These are phyloP conservation scores for Acleris emargana DNA, from an alignment of 2,888 invertebrate genomes.

Conservation along the genomic window DNA sequence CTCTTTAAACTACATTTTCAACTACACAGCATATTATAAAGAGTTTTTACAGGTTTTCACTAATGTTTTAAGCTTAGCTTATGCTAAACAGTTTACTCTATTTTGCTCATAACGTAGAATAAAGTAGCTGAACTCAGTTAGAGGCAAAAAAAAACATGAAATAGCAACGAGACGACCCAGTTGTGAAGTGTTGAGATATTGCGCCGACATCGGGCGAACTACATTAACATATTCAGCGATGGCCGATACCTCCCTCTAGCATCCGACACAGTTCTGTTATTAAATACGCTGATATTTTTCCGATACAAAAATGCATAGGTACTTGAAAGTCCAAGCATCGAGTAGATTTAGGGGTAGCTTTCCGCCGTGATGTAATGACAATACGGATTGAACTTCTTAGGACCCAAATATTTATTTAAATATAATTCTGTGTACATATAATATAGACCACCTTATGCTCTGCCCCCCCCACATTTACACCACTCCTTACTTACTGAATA, in stretches of 20 bases:
- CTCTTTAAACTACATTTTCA: slow-evolving; percentile 4
- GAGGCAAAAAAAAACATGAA: slow-evolving; percentile 46
- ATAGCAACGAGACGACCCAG: slow-evolving; percentile 59
- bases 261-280: slow-evolving; percentile 38
- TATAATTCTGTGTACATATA: too few relatives aligned
- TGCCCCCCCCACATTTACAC: too few relatives aligned
- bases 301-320: background rate
- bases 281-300: slow-evolving; percentile 10
- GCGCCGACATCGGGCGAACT: slow-evolving; percentile 53
- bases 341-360: too few relatives aligned
- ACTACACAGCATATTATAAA: background rate
- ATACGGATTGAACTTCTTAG: too few relatives aligned
- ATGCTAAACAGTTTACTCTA: background rate
- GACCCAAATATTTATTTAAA: too few relatives aligned
- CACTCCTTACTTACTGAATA: too few relatives aligned
- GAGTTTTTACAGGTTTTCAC: too few relatives aligned
- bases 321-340: background rate
- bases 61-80: too few relatives aligned
- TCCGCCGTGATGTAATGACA: too few relatives aligned
- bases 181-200: slow-evolving; percentile 65
- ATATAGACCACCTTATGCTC: too few relatives aligned
- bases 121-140: slow-evolving; percentile 7
- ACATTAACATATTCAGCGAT: slow-evolving; percentile 75
- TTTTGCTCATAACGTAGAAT: background rate
- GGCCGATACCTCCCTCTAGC: slow-evolving; percentile 47